Evolutionary conservation across 2,888 invertebrate species (phyloP).

Genomic region (Podabrus alpinus): DNA sequence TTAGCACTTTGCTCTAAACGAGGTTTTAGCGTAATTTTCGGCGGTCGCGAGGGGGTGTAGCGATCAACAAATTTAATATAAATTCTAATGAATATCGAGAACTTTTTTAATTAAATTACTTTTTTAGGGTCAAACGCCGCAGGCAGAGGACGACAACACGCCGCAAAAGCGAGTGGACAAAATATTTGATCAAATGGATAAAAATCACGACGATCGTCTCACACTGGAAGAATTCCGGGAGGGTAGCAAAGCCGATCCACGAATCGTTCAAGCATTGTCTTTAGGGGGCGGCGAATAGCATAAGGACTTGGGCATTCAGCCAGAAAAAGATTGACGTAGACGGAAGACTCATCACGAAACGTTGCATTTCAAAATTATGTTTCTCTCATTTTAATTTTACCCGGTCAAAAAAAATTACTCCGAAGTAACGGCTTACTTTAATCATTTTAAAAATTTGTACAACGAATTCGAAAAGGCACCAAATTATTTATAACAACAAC

Average conservation of each 20-base stretch:
- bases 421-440: neutral
- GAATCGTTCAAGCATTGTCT: conserved; percentile 95
- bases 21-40: too few relatives aligned
- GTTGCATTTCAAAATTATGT: conserved; percentile 17
- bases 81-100: neutral
- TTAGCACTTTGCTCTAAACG: neutral
- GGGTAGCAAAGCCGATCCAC: conserved; percentile 97
- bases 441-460: neutral
- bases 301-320: conserved; percentile 49
- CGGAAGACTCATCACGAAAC: conserved; percentile 16
- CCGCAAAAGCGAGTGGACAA: conserved; percentile 96
- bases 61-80: neutral
- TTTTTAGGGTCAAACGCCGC: conserved; percentile 82
- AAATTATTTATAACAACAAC: neutral
- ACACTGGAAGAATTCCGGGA: conserved; percentile 96
- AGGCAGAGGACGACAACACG: conserved; percentile 85
- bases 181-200: conserved; percentile 99
- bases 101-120: neutral
- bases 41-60: neutral
- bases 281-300: conserved; percentile 73
- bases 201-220: conserved; percentile 94
- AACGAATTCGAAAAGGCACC: neutral
- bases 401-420: neutral
- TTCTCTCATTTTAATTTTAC: conserved; percentile 14
- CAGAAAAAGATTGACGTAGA: conserved; percentile 47